Conservation (phyloP, 1,140 invertebrate genomes). For the Platorchestia sp. region DNA sequence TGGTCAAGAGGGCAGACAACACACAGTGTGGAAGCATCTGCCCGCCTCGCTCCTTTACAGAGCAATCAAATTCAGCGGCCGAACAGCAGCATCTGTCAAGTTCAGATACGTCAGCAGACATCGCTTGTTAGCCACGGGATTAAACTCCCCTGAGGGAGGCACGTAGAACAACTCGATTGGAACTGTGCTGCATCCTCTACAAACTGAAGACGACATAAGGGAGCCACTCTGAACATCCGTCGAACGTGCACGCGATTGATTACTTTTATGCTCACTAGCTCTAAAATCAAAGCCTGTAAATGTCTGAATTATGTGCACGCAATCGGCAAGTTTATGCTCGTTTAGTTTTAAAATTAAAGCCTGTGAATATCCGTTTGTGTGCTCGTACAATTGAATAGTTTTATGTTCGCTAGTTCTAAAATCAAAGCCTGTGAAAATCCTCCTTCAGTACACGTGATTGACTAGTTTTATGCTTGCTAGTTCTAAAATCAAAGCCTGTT, state of each 20-base stretch:
- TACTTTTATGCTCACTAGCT: neutral
- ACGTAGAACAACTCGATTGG: neutral
- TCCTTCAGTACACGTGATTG: too few relatives aligned
- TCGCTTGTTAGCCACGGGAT: neutral
- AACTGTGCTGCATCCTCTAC: neutral
- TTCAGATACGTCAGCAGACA: neutral
- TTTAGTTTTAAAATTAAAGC: too few relatives aligned
- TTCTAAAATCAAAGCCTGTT: too few relatives aligned
- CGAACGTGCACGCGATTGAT: too few relatives aligned
- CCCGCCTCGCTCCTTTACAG: neutral
- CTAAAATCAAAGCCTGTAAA: neutral
- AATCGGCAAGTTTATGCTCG: too few relatives aligned
- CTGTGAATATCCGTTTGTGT: neutral
- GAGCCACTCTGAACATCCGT: neutral
- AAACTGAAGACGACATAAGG: neutral
- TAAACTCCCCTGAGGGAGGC: neutral
- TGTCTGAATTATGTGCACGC: too few relatives aligned
- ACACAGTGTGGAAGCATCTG: neutral
- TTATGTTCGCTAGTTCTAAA: neutral
- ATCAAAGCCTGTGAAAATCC: neutral
- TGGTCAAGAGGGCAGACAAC: neutral
- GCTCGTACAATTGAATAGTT: neutral
- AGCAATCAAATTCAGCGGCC: conserved; percentile 19
- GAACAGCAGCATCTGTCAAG: conserved; percentile 29
- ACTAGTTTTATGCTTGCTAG: too few relatives aligned